Base-by-base conservation (phyloP, 2,888 invertebrate genomes). In the Mimachlamys varia region DNA sequence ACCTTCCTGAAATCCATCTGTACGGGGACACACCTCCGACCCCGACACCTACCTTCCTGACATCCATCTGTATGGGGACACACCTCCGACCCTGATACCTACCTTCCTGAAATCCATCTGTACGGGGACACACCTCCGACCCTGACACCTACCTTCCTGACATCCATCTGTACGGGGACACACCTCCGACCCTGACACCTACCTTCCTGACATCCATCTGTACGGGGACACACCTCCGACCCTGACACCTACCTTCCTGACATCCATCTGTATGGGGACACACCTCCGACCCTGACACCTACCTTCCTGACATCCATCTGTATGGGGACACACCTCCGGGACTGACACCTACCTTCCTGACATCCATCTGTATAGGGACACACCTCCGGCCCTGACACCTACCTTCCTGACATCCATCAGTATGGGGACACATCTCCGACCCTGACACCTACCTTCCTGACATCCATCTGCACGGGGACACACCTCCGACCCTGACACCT, bases 171-270 rank as follows among this genome's bases (percentile, higher is more conserved):
- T 33, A 96, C n/a, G n/a, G n/a, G n/a, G n/a, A n/a, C n/a, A n/a
- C n/a, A 53, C 5, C 13, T 53, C 15, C 13, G 17, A 53, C 2
- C 22, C 3, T 58, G 58, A 58, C 76, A 89, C 91, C 62, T 92
- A 96, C 96, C 95, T 96, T 96, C 91, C 96, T 94, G 62, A 96
- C 96, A 94, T 96, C 96, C 94, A 96, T 95, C 90, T 95, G 93
- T 33, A 96, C n/a, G n/a, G n/a, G n/a, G n/a, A n/a, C n/a, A n/a
- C n/a, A 53, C 5, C 13, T 53, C 15, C 13, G 17, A 53, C 2
- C 22, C 3, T 58, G 58, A 58, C 76, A 89, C 91, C 62, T 92
- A 96, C 96, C 95, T 96, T 96, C 91, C 96, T 94, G 62, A 96
- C 96, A 94, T 96, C 96, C 94, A 96, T 95, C 90, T 95, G 93